phyloP scores from a whole-genome alignment of 2,888 invertebrate genomes.

The Synergus japonicus region DNA sequence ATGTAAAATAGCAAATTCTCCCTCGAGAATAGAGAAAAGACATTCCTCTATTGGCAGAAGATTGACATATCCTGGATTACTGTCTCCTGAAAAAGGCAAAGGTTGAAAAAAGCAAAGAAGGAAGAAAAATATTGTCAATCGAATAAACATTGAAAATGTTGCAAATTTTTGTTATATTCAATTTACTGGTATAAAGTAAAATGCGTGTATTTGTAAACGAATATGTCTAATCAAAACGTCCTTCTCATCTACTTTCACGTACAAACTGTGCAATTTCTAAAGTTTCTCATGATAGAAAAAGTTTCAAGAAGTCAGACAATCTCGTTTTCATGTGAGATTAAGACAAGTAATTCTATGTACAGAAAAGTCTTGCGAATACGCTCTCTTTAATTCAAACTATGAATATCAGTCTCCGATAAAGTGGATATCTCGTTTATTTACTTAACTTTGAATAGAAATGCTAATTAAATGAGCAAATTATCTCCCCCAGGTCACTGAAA shows the following conservation, averaged over 20 bases:
- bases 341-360: background rate
- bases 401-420: background rate
- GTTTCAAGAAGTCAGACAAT: background rate
- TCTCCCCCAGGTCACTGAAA: background rate
- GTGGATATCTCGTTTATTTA: background rate
- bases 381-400: background rate
- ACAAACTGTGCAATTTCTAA: background rate
- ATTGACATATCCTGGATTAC: conserved; percentile 19
- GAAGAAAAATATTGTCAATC: background rate
- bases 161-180: no score
- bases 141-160: background rate
- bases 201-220: background rate
- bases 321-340: background rate
- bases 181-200: background rate
- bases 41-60: background rate
- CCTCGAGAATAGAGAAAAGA: background rate
- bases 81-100: conserved; percentile 4
- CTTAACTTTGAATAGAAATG: background rate
- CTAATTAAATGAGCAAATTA: background rate
- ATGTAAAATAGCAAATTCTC: background rate
- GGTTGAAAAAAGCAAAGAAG: background rate
- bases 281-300: background rate
- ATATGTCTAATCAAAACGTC: background rate
- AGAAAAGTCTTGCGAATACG: background rate
- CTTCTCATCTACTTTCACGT: background rate